A percentile compares a stretch with the other conserved stretches of the same genome.
phyloP scores from a whole-genome alignment of 2,888 invertebrate species.

The Lycocerus yunnanus region DNA sequence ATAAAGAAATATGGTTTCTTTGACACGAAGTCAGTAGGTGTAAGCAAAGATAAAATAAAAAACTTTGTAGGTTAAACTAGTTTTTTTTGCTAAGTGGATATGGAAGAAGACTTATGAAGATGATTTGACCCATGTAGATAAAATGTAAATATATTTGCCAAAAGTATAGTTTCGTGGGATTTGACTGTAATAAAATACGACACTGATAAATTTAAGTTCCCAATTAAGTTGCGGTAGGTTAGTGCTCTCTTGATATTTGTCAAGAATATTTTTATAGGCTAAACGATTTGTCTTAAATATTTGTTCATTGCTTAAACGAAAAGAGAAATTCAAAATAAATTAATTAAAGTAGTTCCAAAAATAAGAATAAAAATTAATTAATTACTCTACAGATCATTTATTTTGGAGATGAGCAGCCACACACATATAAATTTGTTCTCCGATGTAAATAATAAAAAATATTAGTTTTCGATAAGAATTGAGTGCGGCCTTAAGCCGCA shows the following conservation, averaged over 20 bases:
- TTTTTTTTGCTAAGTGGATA: neutral
- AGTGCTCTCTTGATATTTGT: neutral
- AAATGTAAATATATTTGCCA: neutral
- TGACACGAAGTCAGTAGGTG: neutral
- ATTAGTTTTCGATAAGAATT: no score
- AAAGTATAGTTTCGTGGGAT: neutral
- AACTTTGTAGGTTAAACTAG: neutral
- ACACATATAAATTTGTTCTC: no score
- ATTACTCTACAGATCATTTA: no score
- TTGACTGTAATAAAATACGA: neutral
- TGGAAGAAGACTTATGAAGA: neutral
- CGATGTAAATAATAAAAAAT: no score
- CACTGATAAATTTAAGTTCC: neutral
- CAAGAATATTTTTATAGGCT: neutral
- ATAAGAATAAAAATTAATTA: no score
- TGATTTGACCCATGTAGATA: neutral
- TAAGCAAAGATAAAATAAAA: neutral
- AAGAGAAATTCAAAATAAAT: no score
- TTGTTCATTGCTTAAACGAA: no score
- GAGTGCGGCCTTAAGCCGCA: no score
- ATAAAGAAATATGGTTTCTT: neutral
- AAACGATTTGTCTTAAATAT: no score
- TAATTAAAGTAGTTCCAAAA: no score
- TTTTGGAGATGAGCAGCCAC: no score
- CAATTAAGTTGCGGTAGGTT: neutral